Base-by-base conservation (phyloP, 1,140 invertebrate species). In the Brachystomella parvula region DNA sequence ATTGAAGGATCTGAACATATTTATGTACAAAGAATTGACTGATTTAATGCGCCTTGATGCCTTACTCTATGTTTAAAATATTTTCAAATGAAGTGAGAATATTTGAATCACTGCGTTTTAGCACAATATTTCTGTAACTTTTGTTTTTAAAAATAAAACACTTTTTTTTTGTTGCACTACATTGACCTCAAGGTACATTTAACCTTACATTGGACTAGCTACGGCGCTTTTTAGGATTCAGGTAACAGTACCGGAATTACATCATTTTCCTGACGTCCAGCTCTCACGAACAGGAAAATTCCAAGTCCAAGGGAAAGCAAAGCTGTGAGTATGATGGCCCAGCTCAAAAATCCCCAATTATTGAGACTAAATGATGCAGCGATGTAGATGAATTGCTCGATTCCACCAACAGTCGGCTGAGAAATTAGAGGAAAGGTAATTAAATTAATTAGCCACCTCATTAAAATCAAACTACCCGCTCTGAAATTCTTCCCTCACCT, bases 301-400 rank as follows among this genome's bases (percentile, higher is more conserved):
- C 49, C 49, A 6, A 15, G 6, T 17, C 9, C 49, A 53, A 53
- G 49, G 9, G 49, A 9, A 15, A 53, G 9, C 12, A 53, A 24
- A 15, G 49, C 49, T 24, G 12, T 53, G 49, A 53, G 12, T 6
- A 53, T 53, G 12, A 53, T 53, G 21, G 49, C 49, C 49, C 49
- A 53, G 24, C 49, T 53, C 15, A 53, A 6, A 24, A 19, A 15
- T 15, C 12, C 9, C 49, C 49, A 53, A 26, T 53, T 53, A 24
- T 53, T 53, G 49, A 53, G 49, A 17, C 12, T 53, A 24, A 53
- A 53, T 53, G 49, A 53, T 26, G 49, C 49, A 17, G 49, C 49
- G 21, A 53, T 24, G 49, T 53, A 53, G 49, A 53, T 53, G 49
- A 53, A 53, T 24, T 15, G 24, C 21, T 53, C 49, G 3, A 53